Conservation (phyloP, 1,140 invertebrate genomes). For the Zaprionus ghesquierei region DNA sequence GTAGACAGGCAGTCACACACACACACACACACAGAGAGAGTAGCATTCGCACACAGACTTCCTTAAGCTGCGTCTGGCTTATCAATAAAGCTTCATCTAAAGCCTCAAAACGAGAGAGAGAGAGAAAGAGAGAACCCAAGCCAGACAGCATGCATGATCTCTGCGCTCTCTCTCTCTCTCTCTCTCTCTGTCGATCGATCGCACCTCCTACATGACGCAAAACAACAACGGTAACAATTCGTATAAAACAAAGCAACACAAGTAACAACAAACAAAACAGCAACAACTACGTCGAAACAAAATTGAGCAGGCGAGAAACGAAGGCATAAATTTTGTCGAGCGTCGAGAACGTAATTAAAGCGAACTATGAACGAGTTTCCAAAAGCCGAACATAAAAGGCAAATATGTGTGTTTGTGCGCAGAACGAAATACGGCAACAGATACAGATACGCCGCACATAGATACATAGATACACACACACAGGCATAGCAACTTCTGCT, state of each 20-base stretch:
- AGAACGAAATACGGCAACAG: constrained; percentile 12
- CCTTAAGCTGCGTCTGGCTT: constrained; percentile 35
- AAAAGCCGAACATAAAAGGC: constrained; percentile 50
- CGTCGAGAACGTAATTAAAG: constrained; percentile 59
- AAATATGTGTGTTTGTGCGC: constrained; percentile 50
- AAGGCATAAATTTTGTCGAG: constrained; percentile 20
- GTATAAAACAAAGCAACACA: background rate
- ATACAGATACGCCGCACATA: constrained; percentile 22
- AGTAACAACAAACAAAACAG: constrained; percentile 13
- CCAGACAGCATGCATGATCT: constrained; percentile 3
- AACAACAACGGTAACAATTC: constrained; percentile 27
- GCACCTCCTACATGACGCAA: constrained; percentile 36
- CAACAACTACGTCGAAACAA: constrained; percentile 12
- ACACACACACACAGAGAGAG: background rate
- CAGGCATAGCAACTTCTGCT: constrained; percentile 30
- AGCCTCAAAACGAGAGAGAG: constrained; percentile 10
- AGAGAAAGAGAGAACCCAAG: background rate
- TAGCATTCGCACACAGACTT: constrained; percentile 21
- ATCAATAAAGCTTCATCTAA: constrained; percentile 44
- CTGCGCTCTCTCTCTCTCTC: constrained; percentile 9
- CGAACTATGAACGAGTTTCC: constrained; percentile 66
- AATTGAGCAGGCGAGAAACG: no score
- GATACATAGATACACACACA: constrained; percentile 14
- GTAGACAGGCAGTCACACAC: background rate
- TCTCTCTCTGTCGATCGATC: constrained; percentile 4